phyloP scores from a whole-genome alignment of 2,888 invertebrate species.

The Phoronis australis region DNA sequence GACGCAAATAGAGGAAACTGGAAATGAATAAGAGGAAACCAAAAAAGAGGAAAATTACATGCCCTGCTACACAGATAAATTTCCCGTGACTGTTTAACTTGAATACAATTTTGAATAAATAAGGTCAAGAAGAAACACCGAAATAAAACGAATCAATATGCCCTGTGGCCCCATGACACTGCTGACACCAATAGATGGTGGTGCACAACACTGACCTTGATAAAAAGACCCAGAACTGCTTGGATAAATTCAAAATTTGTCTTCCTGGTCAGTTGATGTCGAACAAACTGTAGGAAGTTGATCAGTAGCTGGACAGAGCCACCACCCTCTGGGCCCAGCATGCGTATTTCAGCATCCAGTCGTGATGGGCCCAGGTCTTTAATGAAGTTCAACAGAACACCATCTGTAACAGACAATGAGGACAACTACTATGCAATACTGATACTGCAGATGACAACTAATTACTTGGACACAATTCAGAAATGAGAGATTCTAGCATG shows the following conservation, averaged over 20 bases:
- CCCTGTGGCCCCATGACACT: too few relatives aligned
- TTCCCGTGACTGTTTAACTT: too few relatives aligned
- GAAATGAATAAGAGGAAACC: not conserved
- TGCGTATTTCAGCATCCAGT: conserved; percentile 81
- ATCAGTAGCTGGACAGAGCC: conserved; percentile 68
- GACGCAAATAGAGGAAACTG: too few relatives aligned
- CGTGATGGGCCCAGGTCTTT: conserved; percentile 74
- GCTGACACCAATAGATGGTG: too few relatives aligned
- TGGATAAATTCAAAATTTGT: conserved; percentile 84
- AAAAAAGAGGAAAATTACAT: not conserved
- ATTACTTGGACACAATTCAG: too few relatives aligned
- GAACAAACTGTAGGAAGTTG: conserved; percentile 72
- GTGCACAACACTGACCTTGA: conserved; percentile 62
- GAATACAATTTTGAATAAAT: too few relatives aligned
- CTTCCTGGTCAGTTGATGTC: conserved; percentile 67
- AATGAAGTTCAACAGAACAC: conserved; percentile 62
- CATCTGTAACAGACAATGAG: too few relatives aligned
- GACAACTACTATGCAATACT: too few relatives aligned
- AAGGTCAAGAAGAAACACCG: conserved; percentile 1
- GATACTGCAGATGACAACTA: too few relatives aligned
- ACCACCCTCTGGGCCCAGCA: conserved; percentile 68
- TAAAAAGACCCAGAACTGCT: conserved; percentile 79
- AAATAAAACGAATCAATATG: not conserved
- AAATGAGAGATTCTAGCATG: too few relatives aligned
- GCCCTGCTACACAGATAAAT: not conserved